Evolutionary conservation across 2,888 invertebrate genomes (phyloP), one percentile per base, ranked within the genome.

Genomic region (Eledona agricola): DNA sequence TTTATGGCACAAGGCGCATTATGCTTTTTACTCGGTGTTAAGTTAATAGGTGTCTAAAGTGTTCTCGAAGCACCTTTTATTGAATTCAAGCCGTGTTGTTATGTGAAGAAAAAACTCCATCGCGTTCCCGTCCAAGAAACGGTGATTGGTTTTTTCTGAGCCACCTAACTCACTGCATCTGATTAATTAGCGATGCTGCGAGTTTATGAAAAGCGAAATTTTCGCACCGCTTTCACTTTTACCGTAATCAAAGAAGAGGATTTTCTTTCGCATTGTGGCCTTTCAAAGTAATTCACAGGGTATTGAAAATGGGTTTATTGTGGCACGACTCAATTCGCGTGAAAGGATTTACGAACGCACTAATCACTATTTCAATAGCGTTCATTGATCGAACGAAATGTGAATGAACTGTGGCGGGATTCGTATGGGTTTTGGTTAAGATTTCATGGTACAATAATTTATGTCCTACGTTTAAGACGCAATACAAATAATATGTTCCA

Each of bases 1-100:
- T 56, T 59, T 59, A 59, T 59, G 31, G 56, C 56, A 52, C 51
- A 35, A 38, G 38, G 57, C 31, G 46, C 58, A 49, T 55, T 58
- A 60, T 42, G 49, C 53, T 58, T 62, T 62, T 62, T 54, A 37
- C 42, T 9, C 31, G 3, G 31, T 32, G 12, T 51, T 43, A 28
- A 28, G 9, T 31, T 47, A 47, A 40, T 53, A 47, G 47, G 34
- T 38, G 45, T 51, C 15, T 38, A 25, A 46, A 46, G 17, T 26
- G 46, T 34, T 34, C 34, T 45, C 15, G 1, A 22, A 31, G 31
- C 9, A 9, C n/a, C 43, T 43, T 17, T 40, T 25, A 45, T 34
- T 47, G 34, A 46, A 34, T 25, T 25, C 45, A 7, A 32, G 15
- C n/a, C 10, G 4, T 22, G 29, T 45, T 10, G 11, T 23, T n/a